A percentile compares a stretch with the other conserved stretches of the same genome.
Conservation (phyloP, 1,140 invertebrate genomes). For the Lordiphosa mommai region DNA sequence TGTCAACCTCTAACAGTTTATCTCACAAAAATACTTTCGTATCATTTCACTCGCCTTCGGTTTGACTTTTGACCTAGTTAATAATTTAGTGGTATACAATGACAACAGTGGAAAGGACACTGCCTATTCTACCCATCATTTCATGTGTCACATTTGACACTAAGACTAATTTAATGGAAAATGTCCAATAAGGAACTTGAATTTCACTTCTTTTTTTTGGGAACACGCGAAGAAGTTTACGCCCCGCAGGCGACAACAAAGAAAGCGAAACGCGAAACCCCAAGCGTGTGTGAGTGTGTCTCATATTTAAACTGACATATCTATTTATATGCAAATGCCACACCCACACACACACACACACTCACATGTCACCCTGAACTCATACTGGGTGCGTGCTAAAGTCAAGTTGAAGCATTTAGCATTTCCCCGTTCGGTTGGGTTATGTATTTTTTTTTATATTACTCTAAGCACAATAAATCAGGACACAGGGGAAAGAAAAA, state of each 20-base stretch:
- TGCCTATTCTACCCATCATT: slow-evolving; percentile 17
- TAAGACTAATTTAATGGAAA: slow-evolving; percentile 64
- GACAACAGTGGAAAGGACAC: background rate
- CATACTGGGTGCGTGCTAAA: slow-evolving; percentile 36
- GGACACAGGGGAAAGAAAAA: slow-evolving; percentile 44
- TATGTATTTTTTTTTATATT: slow-evolving; percentile 36
- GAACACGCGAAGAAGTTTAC: slow-evolving; percentile 18
- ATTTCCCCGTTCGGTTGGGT: background rate
- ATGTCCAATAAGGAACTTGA: slow-evolving; percentile 27
- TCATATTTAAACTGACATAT: slow-evolving; percentile 67
- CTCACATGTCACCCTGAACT: background rate
- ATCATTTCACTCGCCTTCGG: too few relatives aligned
- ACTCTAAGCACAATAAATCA: slow-evolving; percentile 59
- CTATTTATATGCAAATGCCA: slow-evolving; percentile 74
- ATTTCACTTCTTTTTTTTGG: slow-evolving; percentile 17
- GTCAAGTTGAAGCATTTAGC: slow-evolving; percentile 26
- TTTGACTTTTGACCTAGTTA: slow-evolving; percentile 33
- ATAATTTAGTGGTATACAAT: slow-evolving; percentile 53
- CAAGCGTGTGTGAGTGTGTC: slow-evolving; percentile 12
- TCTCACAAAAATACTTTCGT: too few relatives aligned
- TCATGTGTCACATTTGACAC: slow-evolving; percentile 45
- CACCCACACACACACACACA: slow-evolving; percentile 11
- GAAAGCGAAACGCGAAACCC: slow-evolving; percentile 6
- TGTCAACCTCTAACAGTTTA: too few relatives aligned
- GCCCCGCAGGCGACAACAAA: slow-evolving; percentile 11